Evolutionary conservation across 2,113 vertebrate species (phyloP).

Genomic region (Mionectes macconnelli): DNA sequence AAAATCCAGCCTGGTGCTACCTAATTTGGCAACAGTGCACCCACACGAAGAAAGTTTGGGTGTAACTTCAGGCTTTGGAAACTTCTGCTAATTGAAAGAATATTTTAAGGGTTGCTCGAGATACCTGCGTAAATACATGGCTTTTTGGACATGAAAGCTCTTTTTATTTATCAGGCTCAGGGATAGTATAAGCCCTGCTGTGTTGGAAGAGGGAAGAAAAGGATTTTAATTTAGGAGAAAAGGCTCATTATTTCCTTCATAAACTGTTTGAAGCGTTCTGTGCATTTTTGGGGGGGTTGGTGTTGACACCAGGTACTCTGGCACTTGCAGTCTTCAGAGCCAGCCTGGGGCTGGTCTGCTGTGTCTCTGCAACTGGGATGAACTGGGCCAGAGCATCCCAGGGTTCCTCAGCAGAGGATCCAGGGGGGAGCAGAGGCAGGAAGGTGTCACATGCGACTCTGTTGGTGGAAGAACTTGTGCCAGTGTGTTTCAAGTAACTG

Average conservation of each 20-base stretch:
- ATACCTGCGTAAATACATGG: not conserved
- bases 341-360: fast-evolving
- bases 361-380: not conserved
- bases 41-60: not conserved
- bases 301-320: not conserved
- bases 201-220: not conserved
- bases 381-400: not conserved
- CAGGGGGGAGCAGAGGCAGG: not conserved
- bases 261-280: not conserved
- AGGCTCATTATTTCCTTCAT: not conserved
- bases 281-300: not conserved
- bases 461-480: not conserved
- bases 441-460: fast-evolving
- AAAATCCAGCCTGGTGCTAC: not conserved
- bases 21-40: not conserved
- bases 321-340: not conserved
- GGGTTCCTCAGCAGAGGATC: not conserved
- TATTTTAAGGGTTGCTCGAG: not conserved
- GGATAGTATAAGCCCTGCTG: not conserved
- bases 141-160: not conserved
- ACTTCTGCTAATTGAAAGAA: not conserved
- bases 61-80: not conserved
- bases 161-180: not conserved
- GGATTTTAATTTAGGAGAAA: not conserved
- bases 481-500: too few relatives aligned